Evolutionary conservation across 2,797 vertebrate species (phyloP).

Genomic region (Nasua narica): DNA sequence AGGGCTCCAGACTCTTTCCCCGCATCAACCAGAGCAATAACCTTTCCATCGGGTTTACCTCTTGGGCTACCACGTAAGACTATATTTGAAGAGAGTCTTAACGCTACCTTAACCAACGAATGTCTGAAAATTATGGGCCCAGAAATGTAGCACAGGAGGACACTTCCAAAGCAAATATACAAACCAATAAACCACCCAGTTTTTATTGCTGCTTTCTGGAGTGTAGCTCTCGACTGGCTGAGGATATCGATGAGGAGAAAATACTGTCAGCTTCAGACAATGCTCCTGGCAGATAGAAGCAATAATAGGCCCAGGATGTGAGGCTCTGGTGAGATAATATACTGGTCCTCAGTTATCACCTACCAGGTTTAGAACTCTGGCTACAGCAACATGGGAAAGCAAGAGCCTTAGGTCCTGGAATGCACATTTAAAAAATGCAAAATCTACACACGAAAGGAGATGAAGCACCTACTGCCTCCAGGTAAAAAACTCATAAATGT

Average conservation of each 20-base stretch:
- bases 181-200: neutral
- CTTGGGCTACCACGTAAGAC: neutral
- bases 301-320: neutral
- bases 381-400: neutral
- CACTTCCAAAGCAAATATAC: neutral
- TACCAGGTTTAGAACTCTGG: neutral
- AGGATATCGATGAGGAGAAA: neutral
- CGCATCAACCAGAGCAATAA: neutral
- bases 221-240: neutral
- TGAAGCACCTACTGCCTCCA: neutral
- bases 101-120: neutral
- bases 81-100: neutral
- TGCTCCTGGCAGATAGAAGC: neutral
- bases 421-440: neutral
- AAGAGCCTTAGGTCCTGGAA: neutral
- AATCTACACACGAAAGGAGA: neutral
- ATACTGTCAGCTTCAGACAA: neutral
- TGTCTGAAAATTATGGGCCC: conserved; percentile 18
- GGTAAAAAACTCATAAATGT: neutral
- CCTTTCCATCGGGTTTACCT: neutral
- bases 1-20: neutral
- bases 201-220: neutral
- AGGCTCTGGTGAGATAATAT: neutral
- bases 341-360: neutral
- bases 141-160: neutral